Conservation (phyloP, 2,113 vertebrate species). For the Calonectris borealis region DNA sequence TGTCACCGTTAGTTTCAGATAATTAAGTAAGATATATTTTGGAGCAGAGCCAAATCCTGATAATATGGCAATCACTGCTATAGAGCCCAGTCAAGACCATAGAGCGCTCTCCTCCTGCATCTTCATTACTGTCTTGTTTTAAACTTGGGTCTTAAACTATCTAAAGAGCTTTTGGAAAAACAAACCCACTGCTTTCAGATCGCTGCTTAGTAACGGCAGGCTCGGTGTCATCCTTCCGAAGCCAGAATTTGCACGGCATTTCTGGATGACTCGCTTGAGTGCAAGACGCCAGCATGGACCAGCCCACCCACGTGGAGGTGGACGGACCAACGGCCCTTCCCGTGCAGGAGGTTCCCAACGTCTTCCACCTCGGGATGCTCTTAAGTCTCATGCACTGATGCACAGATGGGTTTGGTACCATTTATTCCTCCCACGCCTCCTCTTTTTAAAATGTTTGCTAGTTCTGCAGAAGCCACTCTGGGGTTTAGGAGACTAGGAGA, state of each 20-base stretch:
- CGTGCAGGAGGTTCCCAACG: background rate
- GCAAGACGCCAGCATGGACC: accelerated
- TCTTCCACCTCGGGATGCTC: background rate
- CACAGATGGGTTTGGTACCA: background rate
- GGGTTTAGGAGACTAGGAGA: background rate
- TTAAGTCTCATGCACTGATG: background rate
- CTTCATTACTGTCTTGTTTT: background rate
- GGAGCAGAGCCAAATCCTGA: background rate
- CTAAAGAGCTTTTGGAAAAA: background rate
- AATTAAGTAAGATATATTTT: background rate
- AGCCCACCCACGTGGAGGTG: accelerated
- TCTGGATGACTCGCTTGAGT: background rate
- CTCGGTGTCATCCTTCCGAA: background rate
- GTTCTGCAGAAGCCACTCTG: accelerated
- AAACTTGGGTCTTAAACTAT: background rate
- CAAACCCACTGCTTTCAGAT: background rate
- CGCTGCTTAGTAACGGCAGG: accelerated
- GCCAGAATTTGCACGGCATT: background rate
- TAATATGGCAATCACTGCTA: background rate
- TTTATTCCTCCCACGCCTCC: background rate
- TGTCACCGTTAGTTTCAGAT: background rate
- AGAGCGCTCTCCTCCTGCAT: background rate
- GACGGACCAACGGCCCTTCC: background rate
- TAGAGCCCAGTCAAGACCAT: background rate
- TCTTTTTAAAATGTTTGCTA: background rate